Evolutionary conservation across 2,797 vertebrate species (phyloP), one percentile per base, ranked within the genome.

Genomic region (Pangasius macronema): DNA sequence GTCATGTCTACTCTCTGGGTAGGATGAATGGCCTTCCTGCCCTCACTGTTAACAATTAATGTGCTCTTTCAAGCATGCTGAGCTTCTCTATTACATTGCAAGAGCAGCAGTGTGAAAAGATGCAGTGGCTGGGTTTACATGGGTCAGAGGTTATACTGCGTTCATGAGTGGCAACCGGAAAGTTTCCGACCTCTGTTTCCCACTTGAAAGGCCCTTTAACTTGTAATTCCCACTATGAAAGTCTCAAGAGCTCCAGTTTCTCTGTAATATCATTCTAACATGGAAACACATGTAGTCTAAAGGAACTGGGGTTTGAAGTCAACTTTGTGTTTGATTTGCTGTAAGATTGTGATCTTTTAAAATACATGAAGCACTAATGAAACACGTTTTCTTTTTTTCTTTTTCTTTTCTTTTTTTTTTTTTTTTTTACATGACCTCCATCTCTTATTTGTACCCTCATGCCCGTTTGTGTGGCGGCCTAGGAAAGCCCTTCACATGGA

Each of bases 11-110:
- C 2, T 6, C 36, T 39, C 33, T 24, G 33, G 13, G 57, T 61
- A 81, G 36, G 57, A 27, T 61, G 55, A 81, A 42, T n/a, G 24
- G 14, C 22, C 79, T 42, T 42, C 5, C 14, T 82, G 36, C 36
- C 24, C 27, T 16, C 55, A 81, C 57, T 42, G 79, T 61, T 82
- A 82, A 82, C 24, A 59, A 82, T 82, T 82, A 51, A 63, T 63
- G 79, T 18, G 79, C 79, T 63, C 79, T 42, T 63, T 24, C 57
- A 63, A 82, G 33, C 79, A 63, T 63, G 57, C 57, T 18, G 36
- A 42, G 57, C 79, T 42, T 82, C 79, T 42, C 57, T n/a, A 82
- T 82, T 82, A 82, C 79, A 63, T 9, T 82, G 57, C 24, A 8
- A 42, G 33, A 61, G 79, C 57, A 46, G 57, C 57, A 16, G 79